Conservation (phyloP, 1,140 invertebrate genomes). For the Drosophila kurseongensis region DNA sequence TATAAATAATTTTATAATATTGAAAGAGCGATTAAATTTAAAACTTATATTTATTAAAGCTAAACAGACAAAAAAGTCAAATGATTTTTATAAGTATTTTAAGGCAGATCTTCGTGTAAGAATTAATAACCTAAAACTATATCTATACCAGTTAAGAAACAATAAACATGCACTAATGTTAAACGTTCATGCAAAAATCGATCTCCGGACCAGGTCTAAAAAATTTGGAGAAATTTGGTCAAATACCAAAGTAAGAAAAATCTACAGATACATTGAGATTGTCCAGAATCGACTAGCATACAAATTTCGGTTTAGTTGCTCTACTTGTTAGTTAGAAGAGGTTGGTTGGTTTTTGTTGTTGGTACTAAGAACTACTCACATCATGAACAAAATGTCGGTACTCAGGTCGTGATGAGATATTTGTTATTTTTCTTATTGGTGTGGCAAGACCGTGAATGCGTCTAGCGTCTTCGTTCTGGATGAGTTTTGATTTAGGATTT, state of each 20-base stretch:
- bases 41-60: neutral
- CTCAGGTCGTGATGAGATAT: conserved; percentile 85
- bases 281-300: conserved; percentile 23
- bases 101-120: neutral
- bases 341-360: conserved; percentile 39
- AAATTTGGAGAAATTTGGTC: neutral
- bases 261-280: conserved; percentile 41
- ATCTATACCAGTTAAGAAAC: neutral
- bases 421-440: conserved; percentile 85
- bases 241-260: conserved; percentile 1
- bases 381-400: conserved; percentile 85
- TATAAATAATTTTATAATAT: too few relatives aligned
- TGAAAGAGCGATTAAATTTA: too few relatives aligned
- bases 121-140: neutral
- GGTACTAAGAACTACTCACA: conserved; percentile 83
- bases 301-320: conserved; percentile 29
- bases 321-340: conserved; percentile 59
- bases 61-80: neutral
- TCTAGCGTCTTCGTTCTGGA: conserved; percentile 84
- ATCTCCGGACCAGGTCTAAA: neutral
- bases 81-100: neutral
- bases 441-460: conserved; percentile 85
- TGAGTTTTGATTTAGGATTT: conserved; percentile 69
- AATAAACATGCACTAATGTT: conserved; percentile 22
- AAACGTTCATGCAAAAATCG: conserved; percentile 31